Conservation (phyloP, 2,888 invertebrate species). For the Eupsilia transversa region DNA sequence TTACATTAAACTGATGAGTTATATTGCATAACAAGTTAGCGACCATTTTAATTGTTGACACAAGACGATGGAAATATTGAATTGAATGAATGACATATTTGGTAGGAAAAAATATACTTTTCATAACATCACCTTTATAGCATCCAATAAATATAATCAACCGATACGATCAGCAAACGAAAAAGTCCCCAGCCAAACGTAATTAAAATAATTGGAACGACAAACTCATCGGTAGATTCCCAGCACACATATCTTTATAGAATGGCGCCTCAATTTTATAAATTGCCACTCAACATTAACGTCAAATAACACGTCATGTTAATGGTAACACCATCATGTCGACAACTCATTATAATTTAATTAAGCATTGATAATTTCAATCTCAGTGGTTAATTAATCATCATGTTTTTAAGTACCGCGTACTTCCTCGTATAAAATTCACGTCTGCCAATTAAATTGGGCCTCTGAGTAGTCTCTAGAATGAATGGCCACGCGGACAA, state of each 20-base stretch:
- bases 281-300: slow-evolving; percentile 56
- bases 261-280: slow-evolving; percentile 51
- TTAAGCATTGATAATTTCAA: slow-evolving; percentile 58
- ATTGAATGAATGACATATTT: neutral
- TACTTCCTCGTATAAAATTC: slow-evolving; percentile 18
- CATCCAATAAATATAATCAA: slow-evolving; percentile 42
- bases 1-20: neutral
- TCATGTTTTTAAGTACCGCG: slow-evolving; percentile 43
- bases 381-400: slow-evolving; percentile 50
- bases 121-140: slow-evolving; percentile 6
- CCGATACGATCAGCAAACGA: slow-evolving; percentile 40
- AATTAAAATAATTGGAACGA: slow-evolving; percentile 63
- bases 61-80: neutral
- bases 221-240: slow-evolving; percentile 35
- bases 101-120: neutral
- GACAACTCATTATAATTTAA: slow-evolving; percentile 61
- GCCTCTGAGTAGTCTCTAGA: neutral
- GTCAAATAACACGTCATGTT: slow-evolving; percentile 56
- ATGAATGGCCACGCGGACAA: neutral
- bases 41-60: neutral
- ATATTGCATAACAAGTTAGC: neutral
- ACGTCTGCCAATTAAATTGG: neutral
- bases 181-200: slow-evolving; percentile 40
- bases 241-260: slow-evolving; percentile 36
- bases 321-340: slow-evolving; percentile 48